Evolutionary conservation across 2,797 vertebrate species (phyloP).

Genomic region (Alfaro cultratus): DNA sequence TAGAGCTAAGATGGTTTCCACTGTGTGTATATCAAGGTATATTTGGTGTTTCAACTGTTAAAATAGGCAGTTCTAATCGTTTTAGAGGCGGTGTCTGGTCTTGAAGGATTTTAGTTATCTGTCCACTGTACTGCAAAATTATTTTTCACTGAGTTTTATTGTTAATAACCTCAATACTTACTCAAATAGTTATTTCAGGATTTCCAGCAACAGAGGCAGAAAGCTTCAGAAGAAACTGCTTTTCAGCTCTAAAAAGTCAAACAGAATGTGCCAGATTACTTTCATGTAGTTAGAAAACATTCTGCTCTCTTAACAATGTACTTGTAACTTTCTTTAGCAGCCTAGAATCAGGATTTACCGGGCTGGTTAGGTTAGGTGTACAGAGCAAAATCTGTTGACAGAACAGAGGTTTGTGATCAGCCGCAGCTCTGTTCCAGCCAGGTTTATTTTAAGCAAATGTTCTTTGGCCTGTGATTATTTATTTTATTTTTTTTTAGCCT

Average conservation of each 20-base stretch:
- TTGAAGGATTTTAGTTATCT: too few species aligned
- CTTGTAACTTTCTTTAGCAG: too few species aligned
- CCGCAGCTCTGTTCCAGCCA: background rate
- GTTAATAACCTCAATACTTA: too few species aligned
- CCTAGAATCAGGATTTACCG: background rate
- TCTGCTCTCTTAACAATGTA: too few species aligned
- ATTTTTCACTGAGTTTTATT: too few species aligned
- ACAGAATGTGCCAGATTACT: background rate
- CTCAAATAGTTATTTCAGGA: too few species aligned
- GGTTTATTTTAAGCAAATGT: background rate
- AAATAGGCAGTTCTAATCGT: too few species aligned
- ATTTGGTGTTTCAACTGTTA: too few species aligned
- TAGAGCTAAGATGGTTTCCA: background rate
- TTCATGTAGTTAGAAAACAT: too few species aligned
- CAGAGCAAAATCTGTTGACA: background rate
- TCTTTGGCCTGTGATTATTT: background rate
- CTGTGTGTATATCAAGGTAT: background rate
- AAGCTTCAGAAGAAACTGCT: background rate
- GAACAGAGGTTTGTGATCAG: background rate
- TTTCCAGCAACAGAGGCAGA: background rate
- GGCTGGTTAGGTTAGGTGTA: background rate
- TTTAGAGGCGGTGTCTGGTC: too few species aligned
- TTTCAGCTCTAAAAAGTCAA: background rate
- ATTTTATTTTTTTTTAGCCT: background rate
- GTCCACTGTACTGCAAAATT: too few species aligned